phyloP scores from a whole-genome alignment of 2,888 invertebrate genomes.

The Graphium colonna region DNA sequence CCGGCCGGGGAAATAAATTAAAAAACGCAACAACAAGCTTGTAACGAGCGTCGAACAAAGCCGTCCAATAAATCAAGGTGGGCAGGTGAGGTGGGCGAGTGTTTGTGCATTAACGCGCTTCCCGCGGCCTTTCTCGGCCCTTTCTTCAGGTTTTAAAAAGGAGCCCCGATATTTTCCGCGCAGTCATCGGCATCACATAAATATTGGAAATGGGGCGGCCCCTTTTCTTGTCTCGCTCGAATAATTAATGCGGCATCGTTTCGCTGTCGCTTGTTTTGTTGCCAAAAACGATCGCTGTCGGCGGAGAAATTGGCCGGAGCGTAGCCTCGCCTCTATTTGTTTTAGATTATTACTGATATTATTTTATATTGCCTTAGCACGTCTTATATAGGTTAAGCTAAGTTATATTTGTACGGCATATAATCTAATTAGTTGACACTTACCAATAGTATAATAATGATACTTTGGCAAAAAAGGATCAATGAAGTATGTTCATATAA shows the following conservation, averaged over 20 bases:
- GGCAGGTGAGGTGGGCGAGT: slow-evolving; percentile 69
- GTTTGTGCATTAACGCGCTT: slow-evolving; percentile 78
- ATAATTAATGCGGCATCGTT: slow-evolving; percentile 76
- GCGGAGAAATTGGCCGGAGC: slow-evolving; percentile 47
- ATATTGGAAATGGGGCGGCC: slow-evolving; percentile 78
- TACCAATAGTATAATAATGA: too few relatives aligned
- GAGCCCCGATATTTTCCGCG: slow-evolving; percentile 76
- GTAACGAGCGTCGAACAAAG: slow-evolving; percentile 76
- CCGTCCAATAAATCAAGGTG: slow-evolving; percentile 74
- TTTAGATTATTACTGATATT: slow-evolving; percentile 18
- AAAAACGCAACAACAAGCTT: slow-evolving; percentile 78
- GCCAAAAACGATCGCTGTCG: slow-evolving; percentile 58
- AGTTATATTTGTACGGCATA: too few relatives aligned
- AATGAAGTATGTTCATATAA: too few relatives aligned
- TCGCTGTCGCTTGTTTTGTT: slow-evolving; percentile 73
- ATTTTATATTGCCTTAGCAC: too few relatives aligned
- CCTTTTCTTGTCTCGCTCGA: slow-evolving; percentile 73
- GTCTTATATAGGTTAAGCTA: too few relatives aligned
- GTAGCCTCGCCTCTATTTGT: slow-evolving; percentile 26
- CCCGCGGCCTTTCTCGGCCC: slow-evolving; percentile 73
- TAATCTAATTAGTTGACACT: too few relatives aligned
- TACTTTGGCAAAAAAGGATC: too few relatives aligned
- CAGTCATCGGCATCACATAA: slow-evolving; percentile 81
- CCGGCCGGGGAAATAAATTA: slow-evolving; percentile 74
- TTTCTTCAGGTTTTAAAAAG: slow-evolving; percentile 79